These are phyloP conservation scores for Camponotus vicinus DNA, from an alignment of 1,140 invertebrate genomes.

Conservation along the genomic window DNA sequence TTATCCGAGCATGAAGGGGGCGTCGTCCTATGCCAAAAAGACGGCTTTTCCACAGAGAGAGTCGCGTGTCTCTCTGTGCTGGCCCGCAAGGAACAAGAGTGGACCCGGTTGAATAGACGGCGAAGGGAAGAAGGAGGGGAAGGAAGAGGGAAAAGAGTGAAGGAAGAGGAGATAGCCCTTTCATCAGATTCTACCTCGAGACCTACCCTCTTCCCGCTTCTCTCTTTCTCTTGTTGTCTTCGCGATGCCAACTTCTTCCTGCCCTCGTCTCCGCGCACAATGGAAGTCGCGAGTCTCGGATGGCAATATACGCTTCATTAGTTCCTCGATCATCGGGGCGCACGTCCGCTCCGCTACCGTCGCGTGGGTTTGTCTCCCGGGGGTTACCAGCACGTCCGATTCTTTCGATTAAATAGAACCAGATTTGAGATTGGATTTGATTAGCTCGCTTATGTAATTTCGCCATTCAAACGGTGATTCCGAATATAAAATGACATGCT, in stretches of 20 bases:
- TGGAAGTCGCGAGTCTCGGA: constrained; percentile 67
- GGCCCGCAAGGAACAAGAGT: constrained; percentile 52
- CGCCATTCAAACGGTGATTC: constrained; percentile 27
- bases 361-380: not conserved
- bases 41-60: constrained; percentile 41
- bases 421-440: constrained; percentile 63
- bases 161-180: constrained; percentile 49
- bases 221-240: constrained; percentile 9
- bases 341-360: not conserved
- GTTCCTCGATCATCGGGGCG: not conserved
- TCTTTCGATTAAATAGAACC: constrained; percentile 66
- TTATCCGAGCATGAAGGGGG: constrained; percentile 69
- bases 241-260: constrained; percentile 46
- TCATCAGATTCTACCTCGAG: constrained; percentile 60
- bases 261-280: constrained; percentile 58
- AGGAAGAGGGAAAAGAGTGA: constrained; percentile 7
- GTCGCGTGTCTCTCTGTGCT: constrained; percentile 64
- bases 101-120: constrained; percentile 63
- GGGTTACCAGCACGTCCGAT: constrained; percentile 42
- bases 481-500: not conserved
- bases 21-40: constrained; percentile 65
- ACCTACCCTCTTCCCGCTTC: constrained; percentile 22
- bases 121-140: constrained; percentile 34
- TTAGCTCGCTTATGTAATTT: constrained; percentile 66
- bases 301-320: constrained; percentile 76